Evolutionary conservation across 2,113 vertebrate species (phyloP).

Genomic region (Hypanus sabinus): DNA sequence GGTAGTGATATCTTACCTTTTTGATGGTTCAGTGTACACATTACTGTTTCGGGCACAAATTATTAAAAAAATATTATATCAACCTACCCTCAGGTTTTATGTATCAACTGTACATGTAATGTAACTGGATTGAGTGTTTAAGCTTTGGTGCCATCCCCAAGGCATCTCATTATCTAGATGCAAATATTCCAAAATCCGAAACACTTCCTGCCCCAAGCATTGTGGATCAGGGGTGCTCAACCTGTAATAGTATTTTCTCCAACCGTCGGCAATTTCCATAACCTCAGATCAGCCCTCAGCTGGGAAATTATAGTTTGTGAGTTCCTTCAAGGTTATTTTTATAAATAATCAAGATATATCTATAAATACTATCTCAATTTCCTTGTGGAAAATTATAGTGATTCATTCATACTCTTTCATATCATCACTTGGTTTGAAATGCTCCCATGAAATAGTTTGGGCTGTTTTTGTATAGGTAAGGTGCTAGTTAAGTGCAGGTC

Average conservation of each 20-base stretch:
- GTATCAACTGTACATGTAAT: background rate
- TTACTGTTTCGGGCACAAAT: no score
- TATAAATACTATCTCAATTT: background rate
- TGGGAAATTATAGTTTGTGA: background rate
- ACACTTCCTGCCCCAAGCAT: no score
- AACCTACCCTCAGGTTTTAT: no score
- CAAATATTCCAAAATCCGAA: no score
- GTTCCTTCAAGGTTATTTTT: background rate
- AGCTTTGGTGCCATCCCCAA: no score
- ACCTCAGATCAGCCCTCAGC: background rate
- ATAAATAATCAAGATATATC: background rate
- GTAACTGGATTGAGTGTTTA: no score
- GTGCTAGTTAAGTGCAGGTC: background rate
- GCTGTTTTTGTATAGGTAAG: background rate
- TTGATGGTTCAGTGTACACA: no score
- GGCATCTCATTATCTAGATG: no score
- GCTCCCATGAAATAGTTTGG: background rate
- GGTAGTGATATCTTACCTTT: no score
- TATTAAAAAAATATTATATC: no score
- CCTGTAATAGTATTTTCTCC: background rate
- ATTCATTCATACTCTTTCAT: background rate
- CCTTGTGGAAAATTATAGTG: background rate
- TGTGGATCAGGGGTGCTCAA: no score
- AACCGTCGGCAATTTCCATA: background rate
- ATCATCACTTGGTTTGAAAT: background rate